Evolutionary conservation across 2,888 invertebrate species (phyloP), one percentile per base, ranked within the genome.

Genomic region (Holacanthella duospinosa): DNA sequence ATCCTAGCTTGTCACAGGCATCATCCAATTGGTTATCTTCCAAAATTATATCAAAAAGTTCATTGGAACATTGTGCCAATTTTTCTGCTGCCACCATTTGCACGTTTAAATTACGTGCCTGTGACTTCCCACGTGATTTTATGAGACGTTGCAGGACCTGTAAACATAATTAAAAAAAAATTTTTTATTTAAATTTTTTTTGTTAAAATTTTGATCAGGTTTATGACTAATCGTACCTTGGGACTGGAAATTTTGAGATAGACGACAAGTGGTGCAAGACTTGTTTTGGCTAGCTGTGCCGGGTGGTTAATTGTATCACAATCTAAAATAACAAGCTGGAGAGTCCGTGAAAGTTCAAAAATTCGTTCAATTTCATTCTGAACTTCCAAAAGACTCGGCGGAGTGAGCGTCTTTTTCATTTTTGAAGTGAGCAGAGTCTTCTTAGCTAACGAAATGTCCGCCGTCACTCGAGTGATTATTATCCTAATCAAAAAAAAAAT

Each of bases 81-180:
- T 57, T 57, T 21, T 57, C 57, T 9, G 57, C 57, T 6, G 57
- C 57, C 6, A 57, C 57, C 57, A 57, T 57, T 57, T 57, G 57
- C 21, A 57, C 57, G 12, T 21, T 21, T n/a, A 57, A 29, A 29
- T 57, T 57, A 3, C 57, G 57, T n/a, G 57, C 57, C 24, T 57
- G 57, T 16, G 57, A 57, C 24, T 57, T 57, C 19, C 57, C 57
- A n/a, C 57, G 57, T 19, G 57, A 57, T 57, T 57, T 57, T 36
- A 57, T 57, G 57, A 57, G 57, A 25, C 57, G 57, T 21, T 57
- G 57, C n/a, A 57, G 57, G 36, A 57, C 57, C 57, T 57, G 57
- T 4, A 55, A 55, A 26, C 9, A 55, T 12, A 26, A 12, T 6
- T 55, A 25, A 26, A 55, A 3, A 26, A 55, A 55, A 9, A 6